phyloP scores from a whole-genome alignment of 2,797 vertebrate genomes.

The Dryobates pubescens region DNA sequence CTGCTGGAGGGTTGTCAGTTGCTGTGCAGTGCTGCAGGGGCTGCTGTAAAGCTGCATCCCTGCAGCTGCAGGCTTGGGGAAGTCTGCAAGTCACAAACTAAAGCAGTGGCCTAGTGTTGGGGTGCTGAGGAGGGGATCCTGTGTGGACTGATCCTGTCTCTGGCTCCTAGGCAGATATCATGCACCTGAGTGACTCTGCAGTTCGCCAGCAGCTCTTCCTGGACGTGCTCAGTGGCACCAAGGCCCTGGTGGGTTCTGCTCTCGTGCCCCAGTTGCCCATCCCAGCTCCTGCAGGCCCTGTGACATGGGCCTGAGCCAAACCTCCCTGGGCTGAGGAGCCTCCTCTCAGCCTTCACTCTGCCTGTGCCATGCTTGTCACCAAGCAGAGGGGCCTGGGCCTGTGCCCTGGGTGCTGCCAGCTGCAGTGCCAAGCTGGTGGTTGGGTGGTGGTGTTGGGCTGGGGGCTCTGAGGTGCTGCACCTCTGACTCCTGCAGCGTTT shows the following conservation, averaged over 20 bases:
- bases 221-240: conserved; percentile 91
- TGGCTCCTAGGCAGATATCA: conserved; percentile 86
- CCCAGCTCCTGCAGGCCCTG: not conserved
- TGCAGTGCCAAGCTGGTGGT: not conserved
- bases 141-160: not conserved
- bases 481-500: conserved; percentile 22
- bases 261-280: not conserved
- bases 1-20: not conserved
- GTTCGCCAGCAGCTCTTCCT: conserved; percentile 88
- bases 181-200: conserved; percentile 88
- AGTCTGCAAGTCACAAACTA: not conserved
- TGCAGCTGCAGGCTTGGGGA: not conserved
- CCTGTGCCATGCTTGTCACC: not conserved
- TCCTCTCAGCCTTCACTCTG: not conserved
- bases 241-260: conserved; percentile 85
- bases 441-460: not conserved
- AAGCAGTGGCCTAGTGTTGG: not conserved
- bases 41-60: not conserved
- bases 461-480: not conserved
- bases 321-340: not conserved
- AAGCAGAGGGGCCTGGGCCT: not conserved
- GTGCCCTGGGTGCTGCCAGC: not conserved
- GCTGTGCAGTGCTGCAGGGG: not conserved
- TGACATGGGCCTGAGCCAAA: not conserved
- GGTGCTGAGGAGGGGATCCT: not conserved